Base-by-base conservation (phyloP, 2,113 vertebrate species). In the Hemibagrus wyckioides region DNA sequence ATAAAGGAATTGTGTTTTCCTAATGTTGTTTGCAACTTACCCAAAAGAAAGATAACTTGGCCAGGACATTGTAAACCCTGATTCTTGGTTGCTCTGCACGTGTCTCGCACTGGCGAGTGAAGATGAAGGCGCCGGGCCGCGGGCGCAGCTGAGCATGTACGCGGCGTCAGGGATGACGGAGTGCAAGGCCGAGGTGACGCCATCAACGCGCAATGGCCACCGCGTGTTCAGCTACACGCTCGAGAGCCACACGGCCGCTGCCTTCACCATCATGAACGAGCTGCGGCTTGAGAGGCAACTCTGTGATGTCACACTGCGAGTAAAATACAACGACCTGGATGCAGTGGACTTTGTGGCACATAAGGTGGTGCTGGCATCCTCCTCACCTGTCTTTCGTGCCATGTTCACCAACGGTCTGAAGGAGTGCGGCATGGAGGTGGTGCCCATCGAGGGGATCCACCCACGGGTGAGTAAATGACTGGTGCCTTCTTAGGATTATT, bases 401-500 rank as follows among this genome's bases (percentile, higher is more conserved):
- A 99, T 99, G 98, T 99, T 99, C 92, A 99, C 98, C 84, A 96
- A 95, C 0, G 97, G 97, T 0, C 92, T 99, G 23, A 95, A 95
- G 59, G 98, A 99, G 87, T 96, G 97, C 0, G 97, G 96, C 11
- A 96, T 97, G 97, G 97, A 99, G 93, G 92, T 97, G 87, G 95
- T 99, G 48, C 94, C 98, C 89, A 99, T 99, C 4, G 97, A 97
- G 82, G 98, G 98, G 15, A 96, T 99, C 41, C 98, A 98, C 90
- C 98, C 98, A 0, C 91, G 88, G 54, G 92, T 92, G 85, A 88
- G 90, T 86, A 17, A 73, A 39, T 19, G 39, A 50, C 6, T 36
- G 7, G 4, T 25, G n/a, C 25, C n/a, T 83, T 59, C 61, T 63
- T 2, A 61, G 36, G 39, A 77, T 8, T 52, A 3, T 79, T 79